These are phyloP conservation scores for Xestia c-nigrum DNA, from an alignment of 2,888 invertebrate species.

Conservation along the genomic window DNA sequence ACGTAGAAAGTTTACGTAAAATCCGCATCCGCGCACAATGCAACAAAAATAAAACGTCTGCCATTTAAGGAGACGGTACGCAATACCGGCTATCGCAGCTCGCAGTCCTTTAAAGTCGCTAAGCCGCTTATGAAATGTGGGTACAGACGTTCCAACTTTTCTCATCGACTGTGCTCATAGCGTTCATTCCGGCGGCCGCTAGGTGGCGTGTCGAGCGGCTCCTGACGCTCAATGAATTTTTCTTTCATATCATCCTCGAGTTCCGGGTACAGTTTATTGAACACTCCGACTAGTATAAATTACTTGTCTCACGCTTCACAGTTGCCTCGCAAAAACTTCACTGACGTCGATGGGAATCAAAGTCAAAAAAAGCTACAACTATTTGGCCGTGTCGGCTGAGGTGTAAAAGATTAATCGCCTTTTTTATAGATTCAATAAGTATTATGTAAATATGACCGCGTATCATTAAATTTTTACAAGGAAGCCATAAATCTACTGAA, in stretches of 20 bases:
- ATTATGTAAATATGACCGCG: constrained; percentile 46
- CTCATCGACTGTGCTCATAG: constrained; percentile 77
- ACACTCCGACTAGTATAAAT: constrained; percentile 55
- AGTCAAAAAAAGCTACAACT: constrained; percentile 48
- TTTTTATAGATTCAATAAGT: constrained; percentile 50
- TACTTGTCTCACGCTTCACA: constrained; percentile 60
- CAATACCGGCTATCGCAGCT: constrained; percentile 80
- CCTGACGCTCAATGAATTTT: constrained; percentile 66
- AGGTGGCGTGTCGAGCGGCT: constrained; percentile 47
- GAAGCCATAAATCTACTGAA: constrained; percentile 64
- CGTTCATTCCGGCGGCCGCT: constrained; percentile 51
- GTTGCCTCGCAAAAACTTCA: constrained; percentile 53
- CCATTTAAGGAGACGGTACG: constrained; percentile 81
- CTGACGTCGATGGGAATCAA: constrained; percentile 30
- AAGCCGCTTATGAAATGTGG: constrained; percentile 86
- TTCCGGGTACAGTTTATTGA: constrained; percentile 70
- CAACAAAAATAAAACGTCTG: constrained; percentile 83
- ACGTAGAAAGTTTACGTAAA: constrained; percentile 80
- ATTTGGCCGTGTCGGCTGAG: constrained; percentile 47
- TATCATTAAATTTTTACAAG: constrained; percentile 61
- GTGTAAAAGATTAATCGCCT: constrained; percentile 45
- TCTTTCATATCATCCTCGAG: constrained; percentile 65
- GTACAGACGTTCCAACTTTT: constrained; percentile 79
- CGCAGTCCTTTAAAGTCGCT: constrained; percentile 84
- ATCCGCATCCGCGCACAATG: constrained; percentile 75